Base-by-base conservation (phyloP, 2,888 invertebrate genomes). In the Macroteleia sp. region DNA sequence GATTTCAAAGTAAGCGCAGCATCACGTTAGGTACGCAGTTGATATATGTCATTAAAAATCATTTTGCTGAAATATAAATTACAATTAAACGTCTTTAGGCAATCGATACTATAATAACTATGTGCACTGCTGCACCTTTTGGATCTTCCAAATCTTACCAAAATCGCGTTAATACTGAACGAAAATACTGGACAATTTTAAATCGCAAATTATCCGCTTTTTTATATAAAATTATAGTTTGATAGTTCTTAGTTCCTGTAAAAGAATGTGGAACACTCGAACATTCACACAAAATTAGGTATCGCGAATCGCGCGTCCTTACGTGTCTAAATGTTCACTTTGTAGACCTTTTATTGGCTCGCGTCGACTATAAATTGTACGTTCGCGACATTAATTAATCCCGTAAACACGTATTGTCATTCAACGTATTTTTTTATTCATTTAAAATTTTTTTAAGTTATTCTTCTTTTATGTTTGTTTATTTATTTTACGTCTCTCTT, bases 351-450 rank as follows among this genome's bases (percentile, higher is more conserved):
- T 77, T 61, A 77, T 67, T 67, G 67, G 67, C 73, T 75, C 71
- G 74, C 59, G 64, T 69, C 59, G 50, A 52, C 69, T 76, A 73
- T 57, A 76, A 64, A 69, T 69, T 78, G 48, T 76, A 80, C 73
- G 66, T 66, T 62, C 79, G 77, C 75, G 79, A 79, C 79, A 79
- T 79, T 82, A 77, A 73, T 79, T 80, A 77, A 81, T 80, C 67
- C 79, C 80, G 81, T 81, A 82, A 81, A 87, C 88, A 86, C 85
- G 87, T 89, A 89, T 89, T 89, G 88, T 89, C 89, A 85, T 87
- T 88, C 83, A 89, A 89, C 83, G 83, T 88, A 87, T 86, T 84
- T 84, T 71, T 67, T 52, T 69, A 57, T 75, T 77, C 50, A 50
- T 67, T 74, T 50, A 41, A 64, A 39, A 17, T 78, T 77, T 75